phyloP scores from a whole-genome alignment of 2,888 invertebrate genomes.

The Tipula vernalis region DNA sequence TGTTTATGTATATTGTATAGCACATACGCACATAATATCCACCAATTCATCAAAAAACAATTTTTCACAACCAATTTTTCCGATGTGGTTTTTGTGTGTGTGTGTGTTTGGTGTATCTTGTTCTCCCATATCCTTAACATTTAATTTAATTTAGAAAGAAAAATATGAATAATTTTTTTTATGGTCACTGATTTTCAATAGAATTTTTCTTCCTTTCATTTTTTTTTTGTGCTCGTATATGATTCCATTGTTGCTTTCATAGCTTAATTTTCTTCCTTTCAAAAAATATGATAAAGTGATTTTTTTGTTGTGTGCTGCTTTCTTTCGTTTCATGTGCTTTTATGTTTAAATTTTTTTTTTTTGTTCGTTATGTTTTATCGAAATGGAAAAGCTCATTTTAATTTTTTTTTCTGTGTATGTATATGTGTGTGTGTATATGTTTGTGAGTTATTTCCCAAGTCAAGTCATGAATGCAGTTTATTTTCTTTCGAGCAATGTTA shows the following conservation, averaged over 20 bases:
- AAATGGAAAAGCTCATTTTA: background rate
- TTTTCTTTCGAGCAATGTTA: background rate
- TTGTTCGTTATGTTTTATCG: background rate
- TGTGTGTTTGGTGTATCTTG: background rate
- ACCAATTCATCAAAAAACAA: background rate
- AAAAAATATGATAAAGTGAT: background rate
- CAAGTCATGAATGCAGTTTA: background rate
- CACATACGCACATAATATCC: background rate
- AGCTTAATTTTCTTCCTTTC: background rate
- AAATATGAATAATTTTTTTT: background rate
- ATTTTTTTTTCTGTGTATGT: background rate
- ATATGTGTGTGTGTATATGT: no score
- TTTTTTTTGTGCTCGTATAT: background rate
- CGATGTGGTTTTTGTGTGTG: background rate
- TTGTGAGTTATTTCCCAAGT: background rate
- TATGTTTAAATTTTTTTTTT: background rate
- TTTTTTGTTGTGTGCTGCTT: background rate
- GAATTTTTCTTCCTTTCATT: background rate
- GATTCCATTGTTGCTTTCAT: background rate
- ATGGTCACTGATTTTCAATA: constrained; percentile 4
- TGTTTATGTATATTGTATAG: background rate
- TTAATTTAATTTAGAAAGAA: background rate
- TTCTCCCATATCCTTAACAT: background rate
- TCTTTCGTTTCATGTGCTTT: background rate
- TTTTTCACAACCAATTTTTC: background rate